Evolutionary conservation across 2,113 vertebrate species (phyloP).

Genomic region (Circaetus cinerascens): DNA sequence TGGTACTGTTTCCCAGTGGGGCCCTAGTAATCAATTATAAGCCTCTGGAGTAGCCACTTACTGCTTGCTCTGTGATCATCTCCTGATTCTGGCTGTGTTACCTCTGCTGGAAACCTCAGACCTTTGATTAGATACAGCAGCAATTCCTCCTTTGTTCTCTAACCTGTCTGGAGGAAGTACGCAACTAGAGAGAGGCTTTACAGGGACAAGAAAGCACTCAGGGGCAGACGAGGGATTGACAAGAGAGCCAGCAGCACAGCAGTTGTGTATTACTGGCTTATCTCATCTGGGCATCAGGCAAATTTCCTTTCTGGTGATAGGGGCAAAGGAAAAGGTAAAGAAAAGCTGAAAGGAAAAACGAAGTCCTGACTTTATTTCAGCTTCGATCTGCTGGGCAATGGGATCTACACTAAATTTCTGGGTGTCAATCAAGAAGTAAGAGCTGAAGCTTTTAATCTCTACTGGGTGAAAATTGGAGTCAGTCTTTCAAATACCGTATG

Average conservation of each 20-base stretch:
- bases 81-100: background rate
- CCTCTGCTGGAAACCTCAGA: conserved; percentile 44
- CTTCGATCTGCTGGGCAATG: background rate
- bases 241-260: background rate
- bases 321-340: background rate
- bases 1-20: background rate
- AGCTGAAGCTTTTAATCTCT: background rate
- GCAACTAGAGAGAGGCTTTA: background rate
- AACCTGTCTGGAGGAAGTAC: background rate
- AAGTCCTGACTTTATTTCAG: background rate
- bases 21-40: conserved; percentile 7
- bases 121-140: conserved; percentile 51
- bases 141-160: conserved; percentile 29
- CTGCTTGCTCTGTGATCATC: conserved; percentile 28
- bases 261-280: background rate
- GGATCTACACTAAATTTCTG: background rate
- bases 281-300: background rate
- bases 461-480: background rate
- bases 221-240: background rate
- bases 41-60: background rate
- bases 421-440: background rate
- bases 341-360: background rate
- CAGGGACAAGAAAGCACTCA: background rate
- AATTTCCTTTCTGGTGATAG: background rate
- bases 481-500: background rate